These are phyloP conservation scores for Zoanthus sociatus DNA, from an alignment of 92 coral and sea anemone genomes.

Conservation along the genomic window DNA sequence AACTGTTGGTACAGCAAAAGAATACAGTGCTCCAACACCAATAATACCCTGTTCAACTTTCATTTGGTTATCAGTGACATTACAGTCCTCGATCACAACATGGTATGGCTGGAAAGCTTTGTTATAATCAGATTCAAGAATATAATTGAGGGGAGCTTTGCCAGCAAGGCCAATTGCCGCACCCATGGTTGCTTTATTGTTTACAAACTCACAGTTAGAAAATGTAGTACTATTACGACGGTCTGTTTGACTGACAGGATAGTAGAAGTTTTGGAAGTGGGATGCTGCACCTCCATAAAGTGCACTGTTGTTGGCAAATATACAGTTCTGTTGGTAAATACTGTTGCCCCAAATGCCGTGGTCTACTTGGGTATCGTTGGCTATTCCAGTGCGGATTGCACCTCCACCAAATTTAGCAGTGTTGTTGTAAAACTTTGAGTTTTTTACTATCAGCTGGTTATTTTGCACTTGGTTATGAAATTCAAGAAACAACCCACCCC, in stretches of 20 bases:
- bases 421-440: constrained; percentile 64
- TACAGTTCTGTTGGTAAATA: constrained; percentile 48
- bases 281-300: constrained; percentile 82
- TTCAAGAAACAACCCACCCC: constrained; percentile 76
- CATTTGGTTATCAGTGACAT: constrained; percentile 65
- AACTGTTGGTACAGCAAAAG: constrained; percentile 70
- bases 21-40: constrained; percentile 89
- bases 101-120: constrained; percentile 60
- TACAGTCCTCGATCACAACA: constrained; percentile 68
- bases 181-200: constrained; percentile 88
- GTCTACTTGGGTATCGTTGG: constrained; percentile 25
- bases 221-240: constrained; percentile 42
- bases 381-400: constrained; percentile 69
- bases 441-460: constrained; percentile 53
- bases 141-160: constrained; percentile 5
- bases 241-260: constrained; percentile 24
- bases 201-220: constrained; percentile 65
- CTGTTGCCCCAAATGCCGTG: constrained; percentile 52
- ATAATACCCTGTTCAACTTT: constrained; percentile 65
- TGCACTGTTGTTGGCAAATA: constrained; percentile 70
- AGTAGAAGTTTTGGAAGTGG: constrained; percentile 67
- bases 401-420: constrained; percentile 76
- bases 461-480: constrained; percentile 68
- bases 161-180: constrained; percentile 83
- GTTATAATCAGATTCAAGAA: constrained; percentile 33